Conservation (phyloP, 2,797 vertebrate genomes). For the Oreochromis grahami region DNA sequence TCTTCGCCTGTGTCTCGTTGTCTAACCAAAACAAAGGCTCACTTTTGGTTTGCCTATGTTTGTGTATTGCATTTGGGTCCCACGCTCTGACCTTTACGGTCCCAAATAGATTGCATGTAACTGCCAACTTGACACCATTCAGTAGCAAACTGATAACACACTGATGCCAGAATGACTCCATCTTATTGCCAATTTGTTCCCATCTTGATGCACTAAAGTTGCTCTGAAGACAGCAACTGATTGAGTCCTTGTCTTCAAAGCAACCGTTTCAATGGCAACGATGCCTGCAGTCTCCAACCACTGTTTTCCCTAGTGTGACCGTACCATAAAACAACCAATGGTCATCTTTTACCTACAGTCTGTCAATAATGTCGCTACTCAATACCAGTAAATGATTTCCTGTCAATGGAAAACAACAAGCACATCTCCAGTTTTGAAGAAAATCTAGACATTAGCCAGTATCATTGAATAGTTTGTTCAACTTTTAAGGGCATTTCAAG, state of each 20-base stretch:
- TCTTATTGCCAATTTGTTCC: too few relatives aligned
- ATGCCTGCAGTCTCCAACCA: background rate
- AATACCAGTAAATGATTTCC: background rate
- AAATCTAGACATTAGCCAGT: background rate
- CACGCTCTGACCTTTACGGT: background rate
- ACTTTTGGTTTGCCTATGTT: too few relatives aligned
- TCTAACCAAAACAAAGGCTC: too few relatives aligned
- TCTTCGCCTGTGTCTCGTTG: too few relatives aligned
- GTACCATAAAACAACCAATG: background rate
- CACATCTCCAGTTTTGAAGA: background rate
- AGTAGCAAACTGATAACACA: background rate
- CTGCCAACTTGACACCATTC: background rate
- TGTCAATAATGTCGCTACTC: background rate
- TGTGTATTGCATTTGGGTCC: too few relatives aligned
- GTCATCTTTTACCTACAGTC: background rate
- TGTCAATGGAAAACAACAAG: background rate
- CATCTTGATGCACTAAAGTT: background rate
- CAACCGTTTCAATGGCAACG: background rate
- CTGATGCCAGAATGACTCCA: too few relatives aligned
- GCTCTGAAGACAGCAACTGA: background rate
- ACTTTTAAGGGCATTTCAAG: background rate
- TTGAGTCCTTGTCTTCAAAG: background rate
- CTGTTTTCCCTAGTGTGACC: background rate
- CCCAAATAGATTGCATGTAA: background rate
- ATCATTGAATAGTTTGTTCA: background rate